Conservation (phyloP, 2,113 vertebrate genomes). For the Pseudonaja textilis region DNA sequence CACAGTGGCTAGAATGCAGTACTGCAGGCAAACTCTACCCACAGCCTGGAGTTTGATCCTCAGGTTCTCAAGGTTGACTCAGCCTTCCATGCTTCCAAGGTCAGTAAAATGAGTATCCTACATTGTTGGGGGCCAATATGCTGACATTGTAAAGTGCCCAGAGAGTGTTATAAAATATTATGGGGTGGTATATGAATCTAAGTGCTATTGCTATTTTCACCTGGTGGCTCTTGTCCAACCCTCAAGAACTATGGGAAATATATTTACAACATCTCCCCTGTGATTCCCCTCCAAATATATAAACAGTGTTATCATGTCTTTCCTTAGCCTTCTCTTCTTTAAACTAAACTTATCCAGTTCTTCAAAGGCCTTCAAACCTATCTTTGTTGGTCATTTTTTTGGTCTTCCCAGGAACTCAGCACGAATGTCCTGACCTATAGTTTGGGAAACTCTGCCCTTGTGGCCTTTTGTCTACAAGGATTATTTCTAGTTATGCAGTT, state of each 20-base stretch:
- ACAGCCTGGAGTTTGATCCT: neutral
- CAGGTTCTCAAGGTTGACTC: neutral
- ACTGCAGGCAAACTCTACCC: neutral
- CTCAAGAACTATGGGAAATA: neutral
- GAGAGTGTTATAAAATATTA: too few species aligned
- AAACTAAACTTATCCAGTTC: neutral
- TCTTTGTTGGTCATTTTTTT: neutral
- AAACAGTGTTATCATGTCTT: neutral
- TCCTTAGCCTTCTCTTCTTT: neutral
- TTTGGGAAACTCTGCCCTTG: neutral
- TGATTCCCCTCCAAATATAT: neutral
- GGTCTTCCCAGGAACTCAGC: neutral
- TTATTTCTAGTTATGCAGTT: neutral
- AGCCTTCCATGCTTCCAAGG: neutral
- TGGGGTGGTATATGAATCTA: neutral
- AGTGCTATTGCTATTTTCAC: neutral
- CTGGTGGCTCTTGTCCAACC: neutral
- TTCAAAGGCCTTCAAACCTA: neutral
- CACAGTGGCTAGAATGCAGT: neutral
- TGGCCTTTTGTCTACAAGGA: neutral
- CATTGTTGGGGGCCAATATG: neutral
- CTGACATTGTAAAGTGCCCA: too few species aligned
- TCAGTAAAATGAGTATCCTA: neutral
- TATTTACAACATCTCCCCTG: neutral
- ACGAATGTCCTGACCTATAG: neutral